phyloP scores from a whole-genome alignment of 2,113 vertebrate species.

The Planiliza haematocheilus region DNA sequence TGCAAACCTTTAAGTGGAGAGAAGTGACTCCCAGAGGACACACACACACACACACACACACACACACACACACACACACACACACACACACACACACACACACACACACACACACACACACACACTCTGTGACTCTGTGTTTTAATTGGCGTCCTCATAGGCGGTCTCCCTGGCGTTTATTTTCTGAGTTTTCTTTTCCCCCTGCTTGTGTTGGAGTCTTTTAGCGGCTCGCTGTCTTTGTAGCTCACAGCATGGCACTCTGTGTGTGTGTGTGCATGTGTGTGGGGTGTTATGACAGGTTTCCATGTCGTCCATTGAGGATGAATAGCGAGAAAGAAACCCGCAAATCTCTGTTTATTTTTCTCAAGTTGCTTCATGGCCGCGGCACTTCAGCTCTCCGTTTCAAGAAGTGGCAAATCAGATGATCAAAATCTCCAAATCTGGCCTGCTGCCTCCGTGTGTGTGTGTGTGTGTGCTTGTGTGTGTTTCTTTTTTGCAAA shows the following conservation, averaged over 20 bases:
- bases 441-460: constrained; percentile 12
- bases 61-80: constrained; percentile 36
- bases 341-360: constrained; percentile 42
- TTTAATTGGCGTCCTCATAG: constrained; percentile 69
- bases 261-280: constrained; percentile 18
- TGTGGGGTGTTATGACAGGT: constrained; percentile 5
- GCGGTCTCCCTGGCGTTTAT: constrained; percentile 40
- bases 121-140: constrained; percentile 23
- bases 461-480: constrained; percentile 48
- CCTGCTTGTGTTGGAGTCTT: constrained; percentile 38
- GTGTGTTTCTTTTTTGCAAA: constrained; percentile 13
- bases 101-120: constrained; percentile 9
- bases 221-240: constrained; percentile 2
- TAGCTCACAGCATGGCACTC: constrained; percentile 27
- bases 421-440: constrained; percentile 24
- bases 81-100: constrained; percentile 14
- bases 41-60: constrained; percentile 9
- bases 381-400: background rate
- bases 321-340: constrained; percentile 13
- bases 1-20: constrained; percentile 45
- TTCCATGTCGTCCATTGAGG: constrained; percentile 5
- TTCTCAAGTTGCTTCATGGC: constrained; percentile 39
- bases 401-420: constrained; percentile 33
- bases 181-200: constrained; percentile 45
- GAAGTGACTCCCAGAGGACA: constrained; percentile 50